Base-by-base conservation (phyloP, 1,140 invertebrate genomes). In the Scaptomyza montana region DNA sequence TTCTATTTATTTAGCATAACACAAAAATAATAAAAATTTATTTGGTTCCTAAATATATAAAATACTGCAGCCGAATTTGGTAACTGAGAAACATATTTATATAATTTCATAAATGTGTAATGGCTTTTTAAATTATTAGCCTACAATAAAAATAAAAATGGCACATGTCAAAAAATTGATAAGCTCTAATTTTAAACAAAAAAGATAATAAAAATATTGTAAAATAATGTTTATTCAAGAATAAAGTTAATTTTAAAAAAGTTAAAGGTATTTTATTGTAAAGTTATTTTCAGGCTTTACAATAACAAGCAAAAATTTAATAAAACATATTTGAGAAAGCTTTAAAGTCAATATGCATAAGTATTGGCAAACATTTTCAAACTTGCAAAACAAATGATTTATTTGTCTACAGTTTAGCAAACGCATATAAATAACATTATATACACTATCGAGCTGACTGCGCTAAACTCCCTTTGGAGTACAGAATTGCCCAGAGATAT, bases 181-280 rank as follows among this genome's bases (percentile, higher is more conserved):
- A 64, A 43, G 43, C 68, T 59, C 63, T 65, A 69, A 65, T 6
- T 43, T 41, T 49, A 53, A 63, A 41, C 5, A 63, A 61, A 56
- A 64, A 53, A 64, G 59, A 45, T 49, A 54, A 69, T 71, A 53
- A 59, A 62, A 82, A 78, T 68, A 86, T 66, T 86, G 74, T 86
- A 86, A 74, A 86, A 77, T 71, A 73, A 54, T 51, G 77, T 76
- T 82, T 63, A 71, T 75, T 70, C 39, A 60, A 68, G 67, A 82
- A 87, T 82, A 86, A 86, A 86, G 60, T 70, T 49, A 67, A 87
- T 70, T 87, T 76, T 65, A 68, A 89, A 74, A 16, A 54, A 41
- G 1, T 30, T 30, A 5, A 30, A 30, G 30, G 30, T 0, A 6
- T 6, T 30, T 30, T 6, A 30, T 6, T 30, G 30, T 30, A 25